phyloP scores from a whole-genome alignment of 2,888 invertebrate species.

The Scotopteryx bipunctaria region DNA sequence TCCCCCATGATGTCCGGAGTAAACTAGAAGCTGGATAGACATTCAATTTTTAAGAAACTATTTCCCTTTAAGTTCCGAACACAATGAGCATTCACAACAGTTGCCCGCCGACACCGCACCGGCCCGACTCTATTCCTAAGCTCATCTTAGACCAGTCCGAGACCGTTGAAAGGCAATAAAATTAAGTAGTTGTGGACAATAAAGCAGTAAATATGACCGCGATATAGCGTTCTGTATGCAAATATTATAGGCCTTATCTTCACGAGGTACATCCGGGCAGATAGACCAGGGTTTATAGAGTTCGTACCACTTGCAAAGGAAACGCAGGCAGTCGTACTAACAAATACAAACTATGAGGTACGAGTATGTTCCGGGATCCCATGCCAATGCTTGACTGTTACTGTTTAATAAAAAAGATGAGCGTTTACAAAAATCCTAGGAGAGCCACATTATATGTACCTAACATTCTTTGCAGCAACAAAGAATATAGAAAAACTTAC shows the following conservation, averaged over 20 bases:
- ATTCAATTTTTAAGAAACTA: neutral
- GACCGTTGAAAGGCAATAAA: conserved; percentile 42
- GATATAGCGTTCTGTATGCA: conserved; percentile 63
- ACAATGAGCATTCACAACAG: neutral
- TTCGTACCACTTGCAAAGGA: conserved; percentile 10
- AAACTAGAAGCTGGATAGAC: too few species aligned
- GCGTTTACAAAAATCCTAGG: too few species aligned
- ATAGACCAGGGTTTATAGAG: conserved; percentile 11
- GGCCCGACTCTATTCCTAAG: conserved; percentile 16
- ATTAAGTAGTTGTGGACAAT: conserved; percentile 52
- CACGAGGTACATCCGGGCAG: conserved; percentile 25
- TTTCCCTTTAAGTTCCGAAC: neutral
- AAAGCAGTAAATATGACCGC: conserved; percentile 58
- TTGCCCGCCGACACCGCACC: conserved; percentile 7
- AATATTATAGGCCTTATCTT: conserved; percentile 73
- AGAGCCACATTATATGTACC: too few species aligned
- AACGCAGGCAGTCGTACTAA: neutral
- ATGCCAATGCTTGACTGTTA: too few species aligned
- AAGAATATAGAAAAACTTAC: neutral
- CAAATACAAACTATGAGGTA: neutral
- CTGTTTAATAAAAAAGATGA: too few species aligned
- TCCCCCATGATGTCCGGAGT: too few species aligned
- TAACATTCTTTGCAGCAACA: too few species aligned
- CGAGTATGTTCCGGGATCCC: too few species aligned
- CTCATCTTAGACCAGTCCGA: conserved; percentile 22